Base-by-base conservation (phyloP, 2,888 invertebrate species). In the Acleris emargana region DNA sequence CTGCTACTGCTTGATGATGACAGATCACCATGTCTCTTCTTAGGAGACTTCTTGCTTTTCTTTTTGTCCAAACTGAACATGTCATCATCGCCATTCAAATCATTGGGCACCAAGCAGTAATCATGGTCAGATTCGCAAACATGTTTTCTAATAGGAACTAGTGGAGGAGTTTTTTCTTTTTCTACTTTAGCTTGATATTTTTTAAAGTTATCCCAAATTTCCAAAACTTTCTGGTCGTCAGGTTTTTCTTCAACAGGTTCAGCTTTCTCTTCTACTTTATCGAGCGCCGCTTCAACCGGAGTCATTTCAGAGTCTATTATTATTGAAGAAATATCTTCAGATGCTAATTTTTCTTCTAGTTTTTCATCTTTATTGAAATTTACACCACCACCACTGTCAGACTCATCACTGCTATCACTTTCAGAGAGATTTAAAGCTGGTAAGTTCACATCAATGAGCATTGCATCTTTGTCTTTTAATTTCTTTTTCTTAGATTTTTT, bases 351-450 rank as follows among this genome's bases (percentile, higher is more conserved):
- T 49, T 81, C 79, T 62, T 70, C 73, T 20, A 51, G 32, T 67
- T 86, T 87, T 1, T 80, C 80, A 50, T 77, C 77, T 62, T 76
- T 73, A 57, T 69, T 67, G 6, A 80, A 79, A 69, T 84, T 75
- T 68, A 88, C 69, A 77, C 80, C 76, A 63, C 77, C 69, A 43
- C 86, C 91, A 76, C 81, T 83, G 69, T 92, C 91, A 18, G 92
- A 94, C 69, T 96, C 96, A 67, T 95, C 94, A 73, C 96, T 96
- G 70, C 96, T 96, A 75, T 97, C 97, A 81, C 97, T 97, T 77
- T 97, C 97, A 0, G 97, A 97, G 50, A 97, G 91, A 91, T 97
- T 97, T 50, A 97, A 89, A 3, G 96, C 97, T 3, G 97, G 97
- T 62, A 97, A 88, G 88, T 97, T 92, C 5, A 92, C 92, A 80